Evolutionary conservation across 1,140 invertebrate species (phyloP).

Genomic region (Nebria ingens): DNA sequence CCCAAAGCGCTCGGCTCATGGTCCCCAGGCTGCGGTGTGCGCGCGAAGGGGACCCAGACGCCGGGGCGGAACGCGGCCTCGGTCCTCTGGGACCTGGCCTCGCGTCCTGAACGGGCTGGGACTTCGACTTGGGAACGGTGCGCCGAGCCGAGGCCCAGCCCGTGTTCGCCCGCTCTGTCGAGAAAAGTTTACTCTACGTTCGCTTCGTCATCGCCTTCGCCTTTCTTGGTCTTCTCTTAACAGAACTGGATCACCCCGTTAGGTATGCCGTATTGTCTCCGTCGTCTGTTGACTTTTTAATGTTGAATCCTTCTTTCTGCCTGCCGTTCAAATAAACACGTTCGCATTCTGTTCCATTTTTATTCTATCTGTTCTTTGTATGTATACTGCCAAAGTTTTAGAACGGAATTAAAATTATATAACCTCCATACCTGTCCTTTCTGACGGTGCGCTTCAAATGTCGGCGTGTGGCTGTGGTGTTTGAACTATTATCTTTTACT

Average conservation of each 20-base stretch:
- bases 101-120: background rate
- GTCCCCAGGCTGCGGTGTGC: background rate
- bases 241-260: background rate
- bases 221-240: too few relatives aligned
- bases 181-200: background rate
- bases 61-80: background rate
- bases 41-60: background rate
- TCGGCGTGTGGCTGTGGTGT: too few relatives aligned
- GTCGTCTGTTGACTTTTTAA: background rate
- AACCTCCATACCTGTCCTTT: too few relatives aligned
- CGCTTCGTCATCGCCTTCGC: too few relatives aligned
- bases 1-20: background rate
- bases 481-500: too few relatives aligned
- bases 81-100: conserved; percentile 5
- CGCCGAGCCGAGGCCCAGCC: background rate
- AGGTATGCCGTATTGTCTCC: background rate
- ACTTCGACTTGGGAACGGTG: background rate
- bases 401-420: background rate
- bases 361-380: too few relatives aligned
- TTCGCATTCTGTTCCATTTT: background rate
- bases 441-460: too few relatives aligned
- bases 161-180: background rate
- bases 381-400: too few relatives aligned
- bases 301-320: background rate
- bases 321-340: too few relatives aligned